These are phyloP conservation scores for Agonopterix arenella DNA, from an alignment of 2,888 invertebrate genomes.

Conservation along the genomic window DNA sequence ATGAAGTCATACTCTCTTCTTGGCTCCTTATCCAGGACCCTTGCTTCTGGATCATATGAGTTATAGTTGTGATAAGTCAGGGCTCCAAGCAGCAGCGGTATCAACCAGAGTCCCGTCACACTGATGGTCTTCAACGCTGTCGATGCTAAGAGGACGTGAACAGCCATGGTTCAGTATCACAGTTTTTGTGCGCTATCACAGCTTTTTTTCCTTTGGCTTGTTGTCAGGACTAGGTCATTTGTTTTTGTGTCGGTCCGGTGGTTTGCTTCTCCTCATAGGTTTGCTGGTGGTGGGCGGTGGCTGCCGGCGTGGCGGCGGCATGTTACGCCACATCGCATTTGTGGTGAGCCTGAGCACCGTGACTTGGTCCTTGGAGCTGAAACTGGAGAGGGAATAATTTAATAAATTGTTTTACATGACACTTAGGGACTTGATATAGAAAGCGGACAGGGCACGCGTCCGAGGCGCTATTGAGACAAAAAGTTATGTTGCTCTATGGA, in stretches of 20 bases:
- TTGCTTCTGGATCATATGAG: constrained; percentile 87
- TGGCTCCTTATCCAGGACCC: constrained; percentile 81
- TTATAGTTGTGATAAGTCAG: constrained; percentile 89
- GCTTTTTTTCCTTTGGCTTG: constrained; percentile 29
- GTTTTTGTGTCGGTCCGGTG: constrained; percentile 51
- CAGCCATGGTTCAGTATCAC: constrained; percentile 74
- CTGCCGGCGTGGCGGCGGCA: constrained; percentile 43
- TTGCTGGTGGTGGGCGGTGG: constrained; percentile 33
- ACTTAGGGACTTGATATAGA: neutral
- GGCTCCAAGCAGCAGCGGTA: constrained; percentile 89
- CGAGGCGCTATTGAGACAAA: no score
- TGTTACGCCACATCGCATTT: constrained; percentile 52
- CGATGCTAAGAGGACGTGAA: constrained; percentile 85
- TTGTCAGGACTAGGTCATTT: constrained; percentile 28
- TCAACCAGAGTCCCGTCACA: constrained; percentile 88
- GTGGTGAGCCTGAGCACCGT: constrained; percentile 19
- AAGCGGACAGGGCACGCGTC: no score
- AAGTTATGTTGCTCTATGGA: no score
- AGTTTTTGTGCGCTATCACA: constrained; percentile 15
- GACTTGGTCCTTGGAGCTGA: constrained; percentile 34
- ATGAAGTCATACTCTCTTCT: constrained; percentile 90
- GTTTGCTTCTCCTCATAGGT: constrained; percentile 58
- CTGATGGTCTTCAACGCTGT: constrained; percentile 87
- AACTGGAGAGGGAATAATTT: constrained; percentile 14
- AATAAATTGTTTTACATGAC: neutral